Conservation (phyloP, 2,113 vertebrate species). For the Sylvilagus bachmani region DNA sequence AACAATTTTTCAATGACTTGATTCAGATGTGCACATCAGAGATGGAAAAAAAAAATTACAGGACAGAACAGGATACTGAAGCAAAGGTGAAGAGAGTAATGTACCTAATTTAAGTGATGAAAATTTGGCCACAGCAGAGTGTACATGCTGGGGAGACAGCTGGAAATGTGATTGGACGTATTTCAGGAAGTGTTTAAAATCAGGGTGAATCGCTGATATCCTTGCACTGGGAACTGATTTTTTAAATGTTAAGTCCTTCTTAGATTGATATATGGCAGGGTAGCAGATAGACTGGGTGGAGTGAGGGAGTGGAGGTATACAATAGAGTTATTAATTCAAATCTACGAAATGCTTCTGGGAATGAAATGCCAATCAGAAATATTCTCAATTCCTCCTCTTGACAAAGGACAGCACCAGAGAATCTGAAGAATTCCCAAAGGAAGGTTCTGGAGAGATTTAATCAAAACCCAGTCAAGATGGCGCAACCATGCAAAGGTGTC, state of each 20-base stretch:
- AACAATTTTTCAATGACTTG: neutral
- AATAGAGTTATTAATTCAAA: constrained; percentile 34
- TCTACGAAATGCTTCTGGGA: constrained; percentile 41
- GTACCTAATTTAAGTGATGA: neutral
- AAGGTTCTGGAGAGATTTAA: neutral
- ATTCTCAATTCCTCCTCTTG: constrained; percentile 43
- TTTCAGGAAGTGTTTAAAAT: constrained; percentile 25
- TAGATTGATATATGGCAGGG: neutral
- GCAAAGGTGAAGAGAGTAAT: neutral
- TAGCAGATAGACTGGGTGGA: neutral
- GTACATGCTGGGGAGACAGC: neutral
- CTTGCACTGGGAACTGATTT: neutral
- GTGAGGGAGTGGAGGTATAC: neutral
- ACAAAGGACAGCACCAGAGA: constrained; percentile 30
- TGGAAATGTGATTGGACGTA: neutral
- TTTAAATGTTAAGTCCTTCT: neutral
- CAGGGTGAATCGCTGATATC: neutral
- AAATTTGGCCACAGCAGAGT: neutral
- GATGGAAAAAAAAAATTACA: neutral
- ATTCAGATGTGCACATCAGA: neutral
- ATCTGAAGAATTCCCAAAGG: neutral
- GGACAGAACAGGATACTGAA: neutral
- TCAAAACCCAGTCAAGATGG: constrained; percentile 7
- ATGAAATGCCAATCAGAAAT: constrained; percentile 50
- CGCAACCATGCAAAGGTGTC: constrained; percentile 9